Conservation (phyloP, 2,113 vertebrate species). For the Penelope pileata region DNA sequence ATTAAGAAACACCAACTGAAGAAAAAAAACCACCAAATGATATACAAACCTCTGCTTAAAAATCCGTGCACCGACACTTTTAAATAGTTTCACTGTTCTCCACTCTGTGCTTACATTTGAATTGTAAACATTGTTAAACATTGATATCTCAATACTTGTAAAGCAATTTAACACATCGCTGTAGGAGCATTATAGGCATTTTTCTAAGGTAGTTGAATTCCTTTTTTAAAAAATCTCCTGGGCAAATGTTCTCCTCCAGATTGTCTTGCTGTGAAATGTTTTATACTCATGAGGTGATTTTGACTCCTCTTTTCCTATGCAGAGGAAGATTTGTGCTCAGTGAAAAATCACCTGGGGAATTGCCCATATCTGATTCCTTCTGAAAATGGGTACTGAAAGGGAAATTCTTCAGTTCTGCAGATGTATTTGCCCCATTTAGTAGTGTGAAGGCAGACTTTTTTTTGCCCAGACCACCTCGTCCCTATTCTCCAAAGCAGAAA, state of each 20-base stretch:
- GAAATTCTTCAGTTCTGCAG: not conserved
- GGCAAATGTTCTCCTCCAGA: not conserved
- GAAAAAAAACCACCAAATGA: not conserved
- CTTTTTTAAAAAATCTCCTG: not conserved
- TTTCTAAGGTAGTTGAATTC: not conserved
- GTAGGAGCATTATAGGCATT: not conserved
- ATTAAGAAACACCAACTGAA: not conserved
- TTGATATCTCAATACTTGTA: slow-evolving; percentile 10
- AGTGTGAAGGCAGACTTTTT: not conserved
- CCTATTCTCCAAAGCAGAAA: not conserved
- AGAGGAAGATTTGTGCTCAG: not conserved
- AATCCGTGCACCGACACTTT: not conserved
- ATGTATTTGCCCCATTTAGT: not conserved
- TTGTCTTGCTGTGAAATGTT: not conserved
- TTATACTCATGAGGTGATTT: not conserved
- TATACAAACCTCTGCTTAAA: not conserved
- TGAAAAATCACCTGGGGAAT: not conserved
- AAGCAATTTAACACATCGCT: not conserved
- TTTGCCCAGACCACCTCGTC: not conserved
- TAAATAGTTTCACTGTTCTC: not conserved
- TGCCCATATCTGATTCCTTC: not conserved
- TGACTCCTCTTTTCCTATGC: not conserved
- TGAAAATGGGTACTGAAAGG: not conserved
- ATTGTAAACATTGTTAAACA: not conserved
- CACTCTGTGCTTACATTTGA: not conserved